phyloP scores from a whole-genome alignment of 2,888 invertebrate species.

The Ennomos fuscantarius region DNA sequence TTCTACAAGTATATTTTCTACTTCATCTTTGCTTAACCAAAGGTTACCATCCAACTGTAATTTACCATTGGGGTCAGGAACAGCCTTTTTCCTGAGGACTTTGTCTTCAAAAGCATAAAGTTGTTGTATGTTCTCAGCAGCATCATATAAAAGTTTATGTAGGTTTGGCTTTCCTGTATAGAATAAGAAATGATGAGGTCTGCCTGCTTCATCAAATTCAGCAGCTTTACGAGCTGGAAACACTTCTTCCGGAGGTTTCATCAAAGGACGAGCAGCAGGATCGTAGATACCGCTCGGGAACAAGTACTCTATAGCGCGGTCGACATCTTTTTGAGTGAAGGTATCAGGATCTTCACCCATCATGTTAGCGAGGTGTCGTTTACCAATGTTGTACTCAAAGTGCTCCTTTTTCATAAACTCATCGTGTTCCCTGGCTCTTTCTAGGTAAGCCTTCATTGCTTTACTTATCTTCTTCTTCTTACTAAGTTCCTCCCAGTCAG shows the following conservation, averaged over 20 bases:
- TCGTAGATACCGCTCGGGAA: constrained; percentile 97
- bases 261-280: constrained; percentile 92
- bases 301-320: constrained; percentile 96
- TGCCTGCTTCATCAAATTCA: constrained; percentile 95
- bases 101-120: constrained; percentile 89
- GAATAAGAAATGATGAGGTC: constrained; percentile 96
- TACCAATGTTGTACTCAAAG: constrained; percentile 95
- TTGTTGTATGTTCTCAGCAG: constrained; percentile 88
- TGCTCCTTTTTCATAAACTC: constrained; percentile 92
- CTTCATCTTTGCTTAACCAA: constrained; percentile 88
- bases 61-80: constrained; percentile 85
- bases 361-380: constrained; percentile 98
- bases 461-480: constrained; percentile 89
- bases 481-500: constrained; percentile 75
- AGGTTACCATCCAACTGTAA: constrained; percentile 68
- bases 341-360: constrained; percentile 97
- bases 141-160: constrained; percentile 92
- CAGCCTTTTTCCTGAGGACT: constrained; percentile 86
- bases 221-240: constrained; percentile 94
- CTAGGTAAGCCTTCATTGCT: constrained; percentile 95
- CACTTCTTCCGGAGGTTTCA: constrained; percentile 96
- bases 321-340: constrained; percentile 94
- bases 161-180: constrained; percentile 96
- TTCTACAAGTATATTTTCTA: constrained; percentile 89
- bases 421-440: constrained; percentile 92